Evolutionary conservation across 2,797 vertebrate species (phyloP).

Genomic region (Columba guinea): DNA sequence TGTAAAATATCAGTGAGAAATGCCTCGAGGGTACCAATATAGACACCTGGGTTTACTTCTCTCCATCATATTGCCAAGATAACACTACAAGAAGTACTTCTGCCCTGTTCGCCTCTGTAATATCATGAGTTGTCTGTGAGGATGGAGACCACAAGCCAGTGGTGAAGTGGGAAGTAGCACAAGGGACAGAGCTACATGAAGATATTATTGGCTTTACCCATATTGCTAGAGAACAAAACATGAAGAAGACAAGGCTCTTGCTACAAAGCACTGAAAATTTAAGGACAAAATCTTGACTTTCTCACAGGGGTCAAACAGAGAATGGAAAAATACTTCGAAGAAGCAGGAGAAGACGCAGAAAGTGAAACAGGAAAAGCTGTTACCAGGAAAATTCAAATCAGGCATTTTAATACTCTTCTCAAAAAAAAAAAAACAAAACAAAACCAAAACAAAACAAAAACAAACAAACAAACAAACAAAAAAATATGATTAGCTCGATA

Average conservation of each 20-base stretch:
- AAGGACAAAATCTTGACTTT: neutral
- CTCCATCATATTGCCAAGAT: neutral
- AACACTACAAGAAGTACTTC: neutral
- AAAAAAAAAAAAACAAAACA: neutral
- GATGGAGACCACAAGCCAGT: neutral
- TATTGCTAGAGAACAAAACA: neutral
- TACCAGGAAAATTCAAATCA: constrained; percentile 11
- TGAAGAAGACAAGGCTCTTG: neutral
- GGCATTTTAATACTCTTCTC: neutral
- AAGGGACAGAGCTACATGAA: neutral
- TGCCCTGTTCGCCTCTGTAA: neutral
- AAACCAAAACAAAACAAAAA: neutral
- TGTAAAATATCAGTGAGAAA: neutral
- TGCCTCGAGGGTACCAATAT: neutral
- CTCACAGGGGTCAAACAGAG: neutral
- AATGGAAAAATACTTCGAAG: neutral
- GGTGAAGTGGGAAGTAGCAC: neutral
- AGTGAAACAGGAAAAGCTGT: neutral
- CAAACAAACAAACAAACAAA: too few relatives aligned
- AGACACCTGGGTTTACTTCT: neutral
- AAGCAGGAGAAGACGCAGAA: neutral
- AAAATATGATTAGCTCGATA: neutral
- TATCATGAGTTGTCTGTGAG: neutral
- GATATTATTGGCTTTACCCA: neutral
- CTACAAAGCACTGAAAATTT: neutral